Base-by-base conservation (phyloP, 2,113 vertebrate species). In the Corynorhinus townsendii region DNA sequence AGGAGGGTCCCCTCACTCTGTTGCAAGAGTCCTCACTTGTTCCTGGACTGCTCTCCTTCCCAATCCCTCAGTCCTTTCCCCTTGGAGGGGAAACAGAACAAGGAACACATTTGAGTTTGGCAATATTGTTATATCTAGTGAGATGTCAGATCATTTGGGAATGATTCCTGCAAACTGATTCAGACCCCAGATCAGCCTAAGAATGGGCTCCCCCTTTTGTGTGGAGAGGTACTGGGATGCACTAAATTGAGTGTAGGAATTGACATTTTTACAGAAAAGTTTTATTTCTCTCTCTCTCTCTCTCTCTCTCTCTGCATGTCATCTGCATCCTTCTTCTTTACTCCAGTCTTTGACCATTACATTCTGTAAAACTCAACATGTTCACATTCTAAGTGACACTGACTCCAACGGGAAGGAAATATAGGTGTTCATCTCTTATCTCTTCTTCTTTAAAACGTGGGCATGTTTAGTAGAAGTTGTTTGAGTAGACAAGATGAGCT, bases 281-380 rank as follows among this genome's bases (percentile, higher is more conserved):
- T 47, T n/a, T 38, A 4, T 19, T 43, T 19, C 19, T 59, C 22
- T 24, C 56, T 56, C 3, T 24, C 54, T 47, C 11, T 56, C 3
- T 8, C 7, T 59, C 3, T 24, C 8, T 62, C 1, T 62, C 26
- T 62, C 3, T 26, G 14, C 26, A 35, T 28, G 40, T 7, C 35
- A 40, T 86, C 33, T 5, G 47, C 9, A 69, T 56, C 28, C 91
- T 86, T 81, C 56, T 28, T 62, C 79, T 56, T 68, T 30, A 35
- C 6, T 81, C 5, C 15, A 71, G 68, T 90, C 56, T 91, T 89
- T 68, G 40, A 85, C 35, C 10, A 71, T n/a, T 59, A 19, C 2
- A 35, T 38, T 91, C 66, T 73, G 71, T 73, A 81, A 33, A 82
- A 95, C 45, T 91, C 28, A 76, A 84, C 22, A 81, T 79, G 12